Conservation (phyloP, 2,113 vertebrate genomes). For the Trematocara zebra region DNA sequence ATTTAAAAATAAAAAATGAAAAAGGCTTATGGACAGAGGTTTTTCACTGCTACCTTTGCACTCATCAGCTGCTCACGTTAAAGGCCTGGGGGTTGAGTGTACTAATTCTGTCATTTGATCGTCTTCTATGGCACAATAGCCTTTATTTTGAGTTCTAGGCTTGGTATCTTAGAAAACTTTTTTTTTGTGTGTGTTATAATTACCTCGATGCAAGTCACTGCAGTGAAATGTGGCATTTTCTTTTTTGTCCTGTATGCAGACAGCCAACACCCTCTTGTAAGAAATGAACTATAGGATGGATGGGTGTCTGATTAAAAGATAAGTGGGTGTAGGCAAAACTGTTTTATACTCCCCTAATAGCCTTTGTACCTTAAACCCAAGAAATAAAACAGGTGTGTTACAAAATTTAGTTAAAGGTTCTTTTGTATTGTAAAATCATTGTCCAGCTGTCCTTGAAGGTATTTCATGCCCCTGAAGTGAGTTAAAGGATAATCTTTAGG, state of each 20-base stretch:
- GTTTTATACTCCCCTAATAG: neutral
- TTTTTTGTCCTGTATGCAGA: slow-evolving; percentile 20
- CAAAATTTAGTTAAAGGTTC: neutral
- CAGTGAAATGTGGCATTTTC: neutral
- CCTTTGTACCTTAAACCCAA: neutral
- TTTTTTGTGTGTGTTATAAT: neutral
- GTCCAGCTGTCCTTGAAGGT: neutral
- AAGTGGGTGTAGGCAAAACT: neutral
- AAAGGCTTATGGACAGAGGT: neutral
- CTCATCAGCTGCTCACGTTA: neutral
- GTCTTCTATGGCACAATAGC: neutral
- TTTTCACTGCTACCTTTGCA: neutral
- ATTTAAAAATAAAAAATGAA: neutral
- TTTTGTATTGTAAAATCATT: neutral
- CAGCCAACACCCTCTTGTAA: slow-evolving; percentile 26
- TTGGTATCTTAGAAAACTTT: neutral
- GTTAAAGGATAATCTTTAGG: neutral
- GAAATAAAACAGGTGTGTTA: neutral
- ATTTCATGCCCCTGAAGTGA: neutral
- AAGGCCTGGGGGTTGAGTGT: neutral
- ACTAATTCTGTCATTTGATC: neutral
- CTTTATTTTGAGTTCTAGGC: neutral
- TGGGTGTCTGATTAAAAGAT: neutral
- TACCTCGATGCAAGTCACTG: slow-evolving; percentile 28
- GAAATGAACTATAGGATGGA: neutral